Conservation (phyloP, 2,113 vertebrate genomes). For the Trochalopteron elliotii region DNA sequence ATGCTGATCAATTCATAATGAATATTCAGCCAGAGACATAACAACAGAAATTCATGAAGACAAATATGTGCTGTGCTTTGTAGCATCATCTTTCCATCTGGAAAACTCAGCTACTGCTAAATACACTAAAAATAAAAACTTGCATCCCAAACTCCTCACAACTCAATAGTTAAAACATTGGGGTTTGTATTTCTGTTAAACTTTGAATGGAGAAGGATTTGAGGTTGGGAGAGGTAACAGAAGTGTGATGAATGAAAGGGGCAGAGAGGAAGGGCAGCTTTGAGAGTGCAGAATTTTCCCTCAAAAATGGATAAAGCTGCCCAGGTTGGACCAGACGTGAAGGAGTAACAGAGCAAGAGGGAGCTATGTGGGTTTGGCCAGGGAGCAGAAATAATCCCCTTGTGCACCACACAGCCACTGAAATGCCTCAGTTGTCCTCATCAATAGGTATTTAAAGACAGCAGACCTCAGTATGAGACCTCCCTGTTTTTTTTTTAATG, state of each 20-base stretch:
- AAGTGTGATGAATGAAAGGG: neutral
- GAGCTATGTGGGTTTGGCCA: neutral
- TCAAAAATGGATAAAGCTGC: neutral
- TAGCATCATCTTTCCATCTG: neutral
- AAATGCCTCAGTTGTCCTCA: neutral
- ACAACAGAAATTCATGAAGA: neutral
- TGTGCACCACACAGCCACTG: neutral
- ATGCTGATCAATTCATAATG: neutral
- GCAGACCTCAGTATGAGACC: neutral
- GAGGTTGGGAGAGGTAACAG: neutral
- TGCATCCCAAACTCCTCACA: neutral
- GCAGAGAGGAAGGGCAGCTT: neutral
- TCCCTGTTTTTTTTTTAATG: neutral
- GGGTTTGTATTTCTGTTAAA: neutral
- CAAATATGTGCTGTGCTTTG: conserved; percentile 1
- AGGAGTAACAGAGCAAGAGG: neutral
- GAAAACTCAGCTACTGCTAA: neutral
- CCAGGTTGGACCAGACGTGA: neutral
- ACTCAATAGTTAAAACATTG: neutral
- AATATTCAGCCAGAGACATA: neutral
- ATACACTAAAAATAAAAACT: neutral
- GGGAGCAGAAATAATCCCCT: neutral
- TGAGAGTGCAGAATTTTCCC: neutral
- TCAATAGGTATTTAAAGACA: neutral
- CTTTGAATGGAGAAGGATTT: neutral